These are phyloP conservation scores for Trissoscelio sp. DNA, from an alignment of 2,888 invertebrate genomes.

Conservation along the genomic window DNA sequence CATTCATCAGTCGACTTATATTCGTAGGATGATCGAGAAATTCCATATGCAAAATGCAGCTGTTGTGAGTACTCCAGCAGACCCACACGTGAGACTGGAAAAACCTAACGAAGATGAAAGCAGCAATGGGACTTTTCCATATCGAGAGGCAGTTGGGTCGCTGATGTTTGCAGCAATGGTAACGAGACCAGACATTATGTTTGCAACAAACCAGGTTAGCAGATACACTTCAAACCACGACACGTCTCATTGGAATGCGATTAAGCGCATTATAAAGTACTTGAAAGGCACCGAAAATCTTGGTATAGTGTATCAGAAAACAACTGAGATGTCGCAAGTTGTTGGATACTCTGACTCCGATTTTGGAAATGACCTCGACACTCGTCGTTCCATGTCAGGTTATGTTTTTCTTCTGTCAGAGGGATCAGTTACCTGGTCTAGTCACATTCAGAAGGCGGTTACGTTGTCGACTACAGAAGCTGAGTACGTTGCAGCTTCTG, in stretches of 20 bases:
- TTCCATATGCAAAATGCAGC: slow-evolving; percentile 11
- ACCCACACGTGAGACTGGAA: slow-evolving; percentile 38
- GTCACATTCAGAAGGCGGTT: slow-evolving; percentile 51
- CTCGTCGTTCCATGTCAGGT: slow-evolving; percentile 61
- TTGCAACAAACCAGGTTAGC: slow-evolving; percentile 57
- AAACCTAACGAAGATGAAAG: neutral
- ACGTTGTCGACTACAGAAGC: slow-evolving; percentile 37
- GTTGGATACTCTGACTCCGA: slow-evolving; percentile 66
- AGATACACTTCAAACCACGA: slow-evolving; percentile 46
- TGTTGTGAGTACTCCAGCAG: slow-evolving; percentile 27
- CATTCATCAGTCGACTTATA: slow-evolving; percentile 27
- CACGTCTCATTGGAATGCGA: slow-evolving; percentile 60
- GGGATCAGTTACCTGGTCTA: slow-evolving; percentile 62
- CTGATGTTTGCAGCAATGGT: slow-evolving; percentile 61
- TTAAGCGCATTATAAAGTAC: slow-evolving; percentile 66
- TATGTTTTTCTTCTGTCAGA: slow-evolving; percentile 50
- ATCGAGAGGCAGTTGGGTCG: slow-evolving; percentile 57
- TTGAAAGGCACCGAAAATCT: slow-evolving; percentile 53
- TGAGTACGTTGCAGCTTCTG: slow-evolving; percentile 32
- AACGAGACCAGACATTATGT: slow-evolving; percentile 67
- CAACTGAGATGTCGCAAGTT: neutral
- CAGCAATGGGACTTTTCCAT: slow-evolving; percentile 21
- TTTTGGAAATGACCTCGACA: slow-evolving; percentile 60
- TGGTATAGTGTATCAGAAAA: slow-evolving; percentile 50
- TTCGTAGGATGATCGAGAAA: slow-evolving; percentile 15